phyloP scores from a whole-genome alignment of 1,140 invertebrate genomes.

The Sycophila sp. region DNA sequence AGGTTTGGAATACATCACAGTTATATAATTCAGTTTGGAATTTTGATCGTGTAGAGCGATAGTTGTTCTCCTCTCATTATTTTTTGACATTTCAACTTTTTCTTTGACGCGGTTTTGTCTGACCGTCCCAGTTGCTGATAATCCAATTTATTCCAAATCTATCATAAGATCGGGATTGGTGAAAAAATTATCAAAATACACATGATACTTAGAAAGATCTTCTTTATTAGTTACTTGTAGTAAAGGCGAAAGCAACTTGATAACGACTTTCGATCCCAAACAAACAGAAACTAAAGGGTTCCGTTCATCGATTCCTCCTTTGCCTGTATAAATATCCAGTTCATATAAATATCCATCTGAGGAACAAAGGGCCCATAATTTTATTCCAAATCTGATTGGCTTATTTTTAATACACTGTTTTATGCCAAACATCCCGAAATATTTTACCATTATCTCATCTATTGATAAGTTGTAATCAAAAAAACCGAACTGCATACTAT shows the following conservation, averaged over 20 bases:
- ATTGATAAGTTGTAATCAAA: slow-evolving; percentile 21
- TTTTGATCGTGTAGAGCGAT: not conserved
- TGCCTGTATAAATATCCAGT: slow-evolving; percentile 22
- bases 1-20: slow-evolving; percentile 27
- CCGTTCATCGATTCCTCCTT: not conserved
- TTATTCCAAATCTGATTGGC: not conserved
- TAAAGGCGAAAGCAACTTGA: slow-evolving; percentile 12
- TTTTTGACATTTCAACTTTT: slow-evolving; percentile 16
- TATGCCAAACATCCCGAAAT: not conserved
- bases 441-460: slow-evolving; percentile 9
- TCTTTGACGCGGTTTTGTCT: slow-evolving; percentile 32
- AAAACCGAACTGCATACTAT: slow-evolving; percentile 27
- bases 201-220: slow-evolving; percentile 16
- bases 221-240: not conserved
- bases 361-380: not conserved
- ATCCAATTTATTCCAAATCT: slow-evolving; percentile 37
- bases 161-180: slow-evolving; percentile 26
- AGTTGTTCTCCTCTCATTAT: not conserved
- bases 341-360: slow-evolving; percentile 17
- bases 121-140: slow-evolving; percentile 23
- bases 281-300: not conserved
- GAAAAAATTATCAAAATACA: slow-evolving; percentile 40
- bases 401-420: not conserved
- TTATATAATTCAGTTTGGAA: slow-evolving; percentile 22
- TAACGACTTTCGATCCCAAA: slow-evolving; percentile 19